Evolutionary conservation across 2,113 vertebrate species (phyloP).

Genomic region (Tylochromis polylepis): DNA sequence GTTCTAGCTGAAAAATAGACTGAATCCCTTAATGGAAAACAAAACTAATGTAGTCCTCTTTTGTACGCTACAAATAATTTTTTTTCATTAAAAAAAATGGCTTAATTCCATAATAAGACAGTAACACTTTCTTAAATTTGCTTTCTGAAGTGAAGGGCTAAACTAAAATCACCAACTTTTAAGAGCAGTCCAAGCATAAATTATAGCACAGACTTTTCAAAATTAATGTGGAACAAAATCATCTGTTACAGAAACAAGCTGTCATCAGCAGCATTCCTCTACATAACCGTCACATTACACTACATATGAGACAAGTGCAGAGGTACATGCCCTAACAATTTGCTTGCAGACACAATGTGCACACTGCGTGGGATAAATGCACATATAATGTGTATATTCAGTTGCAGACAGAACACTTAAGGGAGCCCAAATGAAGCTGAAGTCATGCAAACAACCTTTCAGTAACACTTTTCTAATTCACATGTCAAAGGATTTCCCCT

Average conservation of each 20-base stretch:
- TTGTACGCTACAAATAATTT: not conserved
- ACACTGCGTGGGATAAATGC: not conserved
- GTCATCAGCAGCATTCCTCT: not conserved
- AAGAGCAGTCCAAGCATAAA: not conserved
- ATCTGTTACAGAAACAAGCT: not conserved
- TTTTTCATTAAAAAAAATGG: not conserved
- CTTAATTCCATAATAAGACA: not conserved
- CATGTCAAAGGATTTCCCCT: not conserved
- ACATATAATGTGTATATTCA: not conserved
- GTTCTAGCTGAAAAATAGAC: not conserved
- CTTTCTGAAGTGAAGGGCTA: not conserved
- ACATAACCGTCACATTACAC: not conserved
- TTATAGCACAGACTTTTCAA: not conserved
- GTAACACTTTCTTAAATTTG: not conserved
- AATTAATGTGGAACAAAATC: not conserved
- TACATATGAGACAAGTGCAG: not conserved
- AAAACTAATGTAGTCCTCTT: not conserved
- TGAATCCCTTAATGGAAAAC: not conserved
- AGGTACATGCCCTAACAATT: not conserved
- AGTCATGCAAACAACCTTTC: not conserved
- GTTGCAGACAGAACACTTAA: not conserved
- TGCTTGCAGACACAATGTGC: not conserved
- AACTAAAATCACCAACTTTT: not conserved
- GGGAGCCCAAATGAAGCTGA: not conserved
- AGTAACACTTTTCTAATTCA: not conserved